phyloP scores from a whole-genome alignment of 2,888 invertebrate species.

The Drosophila buzzatii region DNA sequence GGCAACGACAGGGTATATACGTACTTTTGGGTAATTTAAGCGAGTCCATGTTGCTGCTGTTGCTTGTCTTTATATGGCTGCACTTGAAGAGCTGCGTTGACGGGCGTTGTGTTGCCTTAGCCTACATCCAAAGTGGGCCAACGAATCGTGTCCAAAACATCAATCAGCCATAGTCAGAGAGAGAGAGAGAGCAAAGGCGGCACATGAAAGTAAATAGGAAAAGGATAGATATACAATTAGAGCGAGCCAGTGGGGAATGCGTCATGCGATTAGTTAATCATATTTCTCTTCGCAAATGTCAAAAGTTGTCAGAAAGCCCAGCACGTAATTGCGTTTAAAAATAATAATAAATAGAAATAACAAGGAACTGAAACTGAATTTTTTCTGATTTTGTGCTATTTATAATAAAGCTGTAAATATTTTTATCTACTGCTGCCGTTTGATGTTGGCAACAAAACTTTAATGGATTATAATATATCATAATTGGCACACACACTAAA shows the following conservation, averaged over 20 bases:
- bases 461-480: constrained; percentile 11
- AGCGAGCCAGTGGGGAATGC: constrained; percentile 44
- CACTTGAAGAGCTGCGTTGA: constrained; percentile 66
- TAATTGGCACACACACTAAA: constrained; percentile 6
- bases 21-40: constrained; percentile 84
- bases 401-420: constrained; percentile 19
- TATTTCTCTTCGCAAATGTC: constrained; percentile 64
- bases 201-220: constrained; percentile 60
- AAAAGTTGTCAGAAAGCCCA: constrained; percentile 57
- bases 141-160: constrained; percentile 66
- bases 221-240: constrained; percentile 10
- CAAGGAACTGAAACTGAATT: constrained; percentile 23
- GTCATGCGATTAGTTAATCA: constrained; percentile 67
- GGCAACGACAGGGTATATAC: constrained; percentile 15
- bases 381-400: constrained; percentile 5
- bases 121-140: constrained; percentile 64
- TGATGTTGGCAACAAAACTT: constrained; percentile 5
- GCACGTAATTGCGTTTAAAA: constrained; percentile 77
- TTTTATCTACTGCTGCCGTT: constrained; percentile 8
- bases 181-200: constrained; percentile 16
- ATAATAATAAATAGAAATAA: constrained; percentile 52
- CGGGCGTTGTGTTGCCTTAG: constrained; percentile 56
- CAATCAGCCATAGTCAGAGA: constrained; percentile 53
- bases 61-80: constrained; percentile 61
- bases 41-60: constrained; percentile 79